Evolutionary conservation across 2,888 invertebrate species (phyloP).

Genomic region (Melikaiella ostensackeni): DNA sequence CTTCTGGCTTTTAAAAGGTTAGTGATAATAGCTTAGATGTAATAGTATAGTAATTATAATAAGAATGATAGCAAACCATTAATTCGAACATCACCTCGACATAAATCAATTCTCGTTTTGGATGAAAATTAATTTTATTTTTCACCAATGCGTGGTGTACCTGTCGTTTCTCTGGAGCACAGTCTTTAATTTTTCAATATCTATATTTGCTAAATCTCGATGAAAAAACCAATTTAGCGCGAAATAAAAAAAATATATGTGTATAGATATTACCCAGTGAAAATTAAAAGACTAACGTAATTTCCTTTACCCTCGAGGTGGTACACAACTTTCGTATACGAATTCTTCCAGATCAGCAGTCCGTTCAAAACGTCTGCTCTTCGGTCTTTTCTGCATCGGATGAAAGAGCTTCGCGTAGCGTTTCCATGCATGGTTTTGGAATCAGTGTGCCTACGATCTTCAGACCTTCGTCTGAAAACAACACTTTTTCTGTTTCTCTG

Average conservation of each 20-base stretch:
- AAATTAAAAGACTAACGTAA: conserved; percentile 36
- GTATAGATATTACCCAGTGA: conserved; percentile 1
- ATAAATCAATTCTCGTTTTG: not conserved
- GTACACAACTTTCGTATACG: conserved; percentile 16
- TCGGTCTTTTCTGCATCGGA: conserved; percentile 89
- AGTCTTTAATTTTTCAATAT: not conserved
- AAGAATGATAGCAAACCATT: conserved; percentile 6
- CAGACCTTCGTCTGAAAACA: conserved; percentile 75
- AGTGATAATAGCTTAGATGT: conserved; percentile 13
- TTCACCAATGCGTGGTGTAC: not conserved
- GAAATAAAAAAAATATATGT: conserved; percentile 33
- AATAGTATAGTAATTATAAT: conserved; percentile 19
- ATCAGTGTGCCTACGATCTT: conserved; percentile 85
- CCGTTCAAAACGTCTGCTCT: conserved; percentile 81
- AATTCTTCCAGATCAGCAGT: conserved; percentile 14
- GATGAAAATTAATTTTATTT: conserved; percentile 5
- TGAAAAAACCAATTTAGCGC: conserved; percentile 11
- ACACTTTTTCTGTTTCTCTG: not conserved
- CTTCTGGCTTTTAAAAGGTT: conserved; percentile 20
- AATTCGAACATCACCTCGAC: not conserved
- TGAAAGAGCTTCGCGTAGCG: conserved; percentile 87
- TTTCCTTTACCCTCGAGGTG: conserved; percentile 28
- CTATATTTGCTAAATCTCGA: conserved; percentile 28
- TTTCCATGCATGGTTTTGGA: conserved; percentile 92
- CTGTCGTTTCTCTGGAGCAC: no score